Evolutionary conservation across 2,888 invertebrate genomes (phyloP).

Genomic region (Noctua comes): DNA sequence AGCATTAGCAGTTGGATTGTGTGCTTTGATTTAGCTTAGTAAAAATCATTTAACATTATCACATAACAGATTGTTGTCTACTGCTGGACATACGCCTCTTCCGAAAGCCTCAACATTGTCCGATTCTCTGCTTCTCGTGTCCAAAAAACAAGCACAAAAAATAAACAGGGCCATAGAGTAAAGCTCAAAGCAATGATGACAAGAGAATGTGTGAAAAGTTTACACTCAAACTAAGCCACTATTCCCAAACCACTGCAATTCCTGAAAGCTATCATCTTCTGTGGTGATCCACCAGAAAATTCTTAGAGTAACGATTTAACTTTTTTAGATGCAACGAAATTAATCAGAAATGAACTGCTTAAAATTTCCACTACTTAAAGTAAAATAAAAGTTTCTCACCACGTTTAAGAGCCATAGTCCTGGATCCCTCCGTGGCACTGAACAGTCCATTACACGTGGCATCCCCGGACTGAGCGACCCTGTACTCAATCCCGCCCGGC

Average conservation of each 20-base stretch:
- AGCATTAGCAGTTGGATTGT: slow-evolving; percentile 13
- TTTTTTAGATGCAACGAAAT: not conserved
- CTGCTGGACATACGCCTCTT: not conserved
- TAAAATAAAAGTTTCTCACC: slow-evolving; percentile 83
- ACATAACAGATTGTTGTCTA: not conserved
- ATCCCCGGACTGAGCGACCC: slow-evolving; percentile 97
- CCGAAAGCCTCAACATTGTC: not conserved
- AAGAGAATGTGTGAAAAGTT: not conserved
- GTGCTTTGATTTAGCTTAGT: not conserved
- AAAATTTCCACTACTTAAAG: not conserved
- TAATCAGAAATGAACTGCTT: not conserved
- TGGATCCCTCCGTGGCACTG: slow-evolving; percentile 96
- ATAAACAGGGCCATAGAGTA: too few species aligned
- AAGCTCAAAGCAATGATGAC: not conserved
- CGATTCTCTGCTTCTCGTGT: not conserved
- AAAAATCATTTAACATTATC: not conserved
- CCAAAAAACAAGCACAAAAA: not conserved
- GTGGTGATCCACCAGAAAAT: not conserved
- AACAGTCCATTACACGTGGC: slow-evolving; percentile 98
- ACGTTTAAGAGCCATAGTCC: slow-evolving; percentile 95
- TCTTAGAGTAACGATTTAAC: not conserved
- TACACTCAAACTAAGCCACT: not conserved
- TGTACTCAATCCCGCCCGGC: slow-evolving; percentile 92
- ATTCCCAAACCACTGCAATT: not conserved
- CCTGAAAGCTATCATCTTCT: not conserved